Evolutionary conservation across 2,113 vertebrate species (phyloP).

Genomic region (Hippocampus zosterae): DNA sequence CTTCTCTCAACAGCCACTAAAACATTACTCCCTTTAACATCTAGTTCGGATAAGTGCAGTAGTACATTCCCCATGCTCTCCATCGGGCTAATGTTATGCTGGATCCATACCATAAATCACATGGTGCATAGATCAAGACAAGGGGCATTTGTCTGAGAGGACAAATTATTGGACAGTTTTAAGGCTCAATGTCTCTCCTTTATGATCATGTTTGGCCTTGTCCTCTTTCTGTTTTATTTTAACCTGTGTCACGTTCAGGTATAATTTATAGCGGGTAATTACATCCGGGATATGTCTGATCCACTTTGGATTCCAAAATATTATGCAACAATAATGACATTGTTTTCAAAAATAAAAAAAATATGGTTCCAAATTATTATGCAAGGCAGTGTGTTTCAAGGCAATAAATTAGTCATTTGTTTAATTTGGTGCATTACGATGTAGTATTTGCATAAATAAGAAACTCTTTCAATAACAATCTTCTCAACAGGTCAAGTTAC

Average conservation of each 20-base stretch:
- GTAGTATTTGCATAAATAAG: too few species aligned
- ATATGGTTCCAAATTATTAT: too few species aligned
- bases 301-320: neutral
- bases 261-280: neutral
- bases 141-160: conserved; percentile 71
- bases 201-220: conserved; percentile 5
- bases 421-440: too few species aligned
- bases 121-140: conserved; percentile 75
- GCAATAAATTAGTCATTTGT: too few species aligned
- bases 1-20: conserved; percentile 73
- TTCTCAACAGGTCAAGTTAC: too few species aligned
- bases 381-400: too few species aligned
- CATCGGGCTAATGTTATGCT: conserved; percentile 78
- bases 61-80: conserved; percentile 78
- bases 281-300: neutral
- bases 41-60: conserved; percentile 77
- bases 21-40: conserved; percentile 85
- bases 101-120: conserved; percentile 72
- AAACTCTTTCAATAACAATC: too few species aligned
- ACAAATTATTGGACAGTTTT: conserved; percentile 71
- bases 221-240: conserved; percentile 10
- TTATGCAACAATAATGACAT: too few species aligned
- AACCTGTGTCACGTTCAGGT: conserved; percentile 7
- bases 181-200: conserved; percentile 29
- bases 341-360: too few species aligned